A percentile compares a stretch with the other conserved stretches of the same genome.
Evolutionary conservation across 2,797 vertebrate genomes (phyloP).

Genomic region (Odontamblyopus rebecca): DNA sequence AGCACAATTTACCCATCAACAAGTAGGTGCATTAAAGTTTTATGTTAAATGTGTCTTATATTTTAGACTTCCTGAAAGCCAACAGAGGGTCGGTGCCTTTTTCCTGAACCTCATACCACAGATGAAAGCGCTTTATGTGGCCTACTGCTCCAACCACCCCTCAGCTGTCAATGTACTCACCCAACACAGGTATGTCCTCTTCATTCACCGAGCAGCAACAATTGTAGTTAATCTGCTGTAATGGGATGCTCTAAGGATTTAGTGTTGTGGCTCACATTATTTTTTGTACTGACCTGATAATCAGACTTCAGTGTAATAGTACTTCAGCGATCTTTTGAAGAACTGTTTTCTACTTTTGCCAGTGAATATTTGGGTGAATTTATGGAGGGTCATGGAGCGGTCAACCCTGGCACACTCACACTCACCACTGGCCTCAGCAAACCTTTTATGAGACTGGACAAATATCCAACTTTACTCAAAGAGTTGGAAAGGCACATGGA

Average conservation of each 20-base stretch:
- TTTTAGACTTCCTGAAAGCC: slow-evolving; percentile 89
- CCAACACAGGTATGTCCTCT: slow-evolving; percentile 85
- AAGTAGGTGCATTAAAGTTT: background rate
- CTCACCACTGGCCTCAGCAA: slow-evolving; percentile 97
- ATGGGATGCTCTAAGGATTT: background rate
- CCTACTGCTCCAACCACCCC: slow-evolving; percentile 96
- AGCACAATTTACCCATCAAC: background rate
- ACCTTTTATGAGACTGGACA: slow-evolving; percentile 97
- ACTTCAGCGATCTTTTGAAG: background rate
- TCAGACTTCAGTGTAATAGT: background rate
- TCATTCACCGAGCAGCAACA: background rate
- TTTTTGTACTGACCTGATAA: background rate
- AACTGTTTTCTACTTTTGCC: slow-evolving; percentile 6
- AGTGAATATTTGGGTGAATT: slow-evolving; percentile 96
- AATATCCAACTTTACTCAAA: slow-evolving; percentile 95
- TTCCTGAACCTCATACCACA: slow-evolving; percentile 94
- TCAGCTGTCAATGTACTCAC: slow-evolving; percentile 94
- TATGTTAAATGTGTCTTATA: background rate
- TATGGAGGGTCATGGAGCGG: slow-evolving; percentile 93
- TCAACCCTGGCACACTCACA: slow-evolving; percentile 91
- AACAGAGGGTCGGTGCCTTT: slow-evolving; percentile 93
- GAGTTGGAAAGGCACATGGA: slow-evolving; percentile 99
- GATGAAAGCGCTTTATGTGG: slow-evolving; percentile 90
- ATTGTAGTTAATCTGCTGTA: background rate
- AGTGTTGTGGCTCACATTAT: background rate